Evolutionary conservation across 2,888 invertebrate species (phyloP).

Genomic region (Netelia inedita): DNA sequence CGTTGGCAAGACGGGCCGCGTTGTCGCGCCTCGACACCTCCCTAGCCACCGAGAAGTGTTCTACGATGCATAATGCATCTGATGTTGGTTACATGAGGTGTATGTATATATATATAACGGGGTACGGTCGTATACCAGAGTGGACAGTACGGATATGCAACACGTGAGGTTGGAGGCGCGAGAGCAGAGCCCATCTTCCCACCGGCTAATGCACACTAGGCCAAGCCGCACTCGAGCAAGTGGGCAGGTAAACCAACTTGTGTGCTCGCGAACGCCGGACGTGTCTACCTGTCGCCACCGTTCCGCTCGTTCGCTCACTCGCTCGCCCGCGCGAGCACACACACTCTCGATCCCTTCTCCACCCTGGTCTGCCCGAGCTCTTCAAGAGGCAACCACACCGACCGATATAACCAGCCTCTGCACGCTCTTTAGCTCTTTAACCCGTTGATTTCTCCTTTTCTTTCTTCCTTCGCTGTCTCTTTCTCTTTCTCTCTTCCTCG

Average conservation of each 20-base stretch:
- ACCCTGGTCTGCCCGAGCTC: background rate
- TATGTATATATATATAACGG: slow-evolving; percentile 50
- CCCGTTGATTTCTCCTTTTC: slow-evolving; percentile 36
- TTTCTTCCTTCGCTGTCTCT: slow-evolving; percentile 10
- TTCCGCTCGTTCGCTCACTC: slow-evolving; percentile 51
- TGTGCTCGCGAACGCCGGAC: slow-evolving; percentile 67
- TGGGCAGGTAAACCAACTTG: slow-evolving; percentile 57
- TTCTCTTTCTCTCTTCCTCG: slow-evolving; percentile 20
- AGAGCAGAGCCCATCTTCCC: slow-evolving; percentile 64
- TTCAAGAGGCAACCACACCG: slow-evolving; percentile 29
- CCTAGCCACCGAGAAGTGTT: slow-evolving; percentile 73
- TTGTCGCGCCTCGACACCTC: slow-evolving; percentile 78
- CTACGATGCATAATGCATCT: slow-evolving; percentile 83
- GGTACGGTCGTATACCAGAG: background rate
- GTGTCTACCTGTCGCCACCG: slow-evolving; percentile 80
- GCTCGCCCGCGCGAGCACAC: slow-evolving; percentile 29
- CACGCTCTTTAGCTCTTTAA: slow-evolving; percentile 65
- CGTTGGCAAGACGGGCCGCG: slow-evolving; percentile 56
- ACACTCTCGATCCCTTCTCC: slow-evolving; percentile 46
- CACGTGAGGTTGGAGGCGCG: slow-evolving; percentile 71
- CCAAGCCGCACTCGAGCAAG: slow-evolving; percentile 58
- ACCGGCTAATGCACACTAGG: slow-evolving; percentile 46
- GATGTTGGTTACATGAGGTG: slow-evolving; percentile 83
- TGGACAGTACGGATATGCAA: slow-evolving; percentile 1
- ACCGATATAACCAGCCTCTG: slow-evolving; percentile 19